Percentiles rank a stretch among this genome's conserved stretches.
Conservation (phyloP, 2,797 vertebrate species). For the Chaunax sp. region DNA sequence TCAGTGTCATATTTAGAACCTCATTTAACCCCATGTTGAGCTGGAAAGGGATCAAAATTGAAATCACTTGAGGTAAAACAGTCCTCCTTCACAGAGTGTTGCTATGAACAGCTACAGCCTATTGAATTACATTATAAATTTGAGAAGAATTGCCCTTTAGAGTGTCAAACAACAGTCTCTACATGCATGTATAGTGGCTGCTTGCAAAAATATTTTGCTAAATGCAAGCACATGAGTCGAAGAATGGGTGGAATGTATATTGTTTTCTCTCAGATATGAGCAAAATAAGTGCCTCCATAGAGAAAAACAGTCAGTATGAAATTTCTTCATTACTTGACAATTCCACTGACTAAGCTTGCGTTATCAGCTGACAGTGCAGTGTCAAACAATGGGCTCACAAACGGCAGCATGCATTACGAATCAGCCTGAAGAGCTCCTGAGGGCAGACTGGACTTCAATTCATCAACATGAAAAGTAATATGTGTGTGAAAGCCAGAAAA, state of each 20-base stretch:
- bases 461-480: slow-evolving; percentile 62
- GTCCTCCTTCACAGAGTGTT: slow-evolving; percentile 54
- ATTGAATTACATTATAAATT: slow-evolving; percentile 80
- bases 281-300: slow-evolving; percentile 58
- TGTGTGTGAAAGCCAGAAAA: slow-evolving; percentile 45
- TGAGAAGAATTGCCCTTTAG: slow-evolving; percentile 70
- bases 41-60: slow-evolving; percentile 65
- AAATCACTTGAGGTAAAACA: slow-evolving; percentile 78
- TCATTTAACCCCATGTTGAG: slow-evolving; percentile 63
- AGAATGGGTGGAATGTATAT: slow-evolving; percentile 77
- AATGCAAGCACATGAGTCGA: slow-evolving; percentile 76
- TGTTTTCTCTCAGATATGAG: slow-evolving; percentile 69
- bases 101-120: slow-evolving; percentile 61
- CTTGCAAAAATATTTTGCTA: slow-evolving; percentile 72
- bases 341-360: slow-evolving; percentile 69
- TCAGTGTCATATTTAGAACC: slow-evolving; percentile 61
- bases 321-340: slow-evolving; percentile 76
- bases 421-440: slow-evolving; percentile 52
- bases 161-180: slow-evolving; percentile 77
- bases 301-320: slow-evolving; percentile 72
- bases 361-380: slow-evolving; percentile 73
- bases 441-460: slow-evolving; percentile 49
- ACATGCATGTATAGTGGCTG: slow-evolving; percentile 65
- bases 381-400: slow-evolving; percentile 73
- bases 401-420: slow-evolving; percentile 51